Base-by-base conservation (phyloP, 1,140 invertebrate genomes). In the Camponotus floridanus region DNA sequence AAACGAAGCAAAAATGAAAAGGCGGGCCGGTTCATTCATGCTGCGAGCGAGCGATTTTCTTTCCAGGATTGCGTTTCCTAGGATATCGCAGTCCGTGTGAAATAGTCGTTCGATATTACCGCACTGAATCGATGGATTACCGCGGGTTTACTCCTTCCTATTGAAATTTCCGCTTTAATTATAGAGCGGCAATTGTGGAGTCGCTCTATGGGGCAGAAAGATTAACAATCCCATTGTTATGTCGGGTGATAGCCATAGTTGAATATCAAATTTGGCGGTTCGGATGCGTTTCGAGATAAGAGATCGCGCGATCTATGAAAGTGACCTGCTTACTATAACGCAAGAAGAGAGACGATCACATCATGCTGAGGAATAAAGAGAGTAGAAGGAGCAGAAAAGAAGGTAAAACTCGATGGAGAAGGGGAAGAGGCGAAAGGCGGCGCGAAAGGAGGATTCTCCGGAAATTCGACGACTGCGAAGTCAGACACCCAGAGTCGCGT, bases 401-500 rank as follows among this genome's bases (percentile, higher is more conserved):
- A 86, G 61, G 67, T 86, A 70, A 79, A 79, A 57, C 51, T 51
- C n/a, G 33, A 61, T 42, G 48, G 48, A 45, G 64, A 21, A 57
- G 39, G 36, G 62, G 31, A 61, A 39, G 85, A 81, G 15, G 31
- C 26, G 18, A 26, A 79, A 67, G 61, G 76, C 9, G 78, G 65
- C 85, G 57, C 42, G 86, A 39, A 65, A 85, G 61, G 48, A 84
- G 67, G 85, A 81, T 84, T 87, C 61, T 21, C 62, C 80, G 84
- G 78, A 76, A 91, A 88, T 76, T 85, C 64, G 59, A 64, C 85
- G 86, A 88, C 88, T 90, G 70, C 70, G 68, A 86, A 88, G 88
- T 78, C 86, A 89, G 88, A 91, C 86, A 88, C 83, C 45, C 88
- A 86, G 87, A 85, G 90, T 89, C 90, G 73, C 88, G 91, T 93